Evolutionary conservation across 2,888 invertebrate genomes (phyloP).

Genomic region (Drosophila lacicola): DNA sequence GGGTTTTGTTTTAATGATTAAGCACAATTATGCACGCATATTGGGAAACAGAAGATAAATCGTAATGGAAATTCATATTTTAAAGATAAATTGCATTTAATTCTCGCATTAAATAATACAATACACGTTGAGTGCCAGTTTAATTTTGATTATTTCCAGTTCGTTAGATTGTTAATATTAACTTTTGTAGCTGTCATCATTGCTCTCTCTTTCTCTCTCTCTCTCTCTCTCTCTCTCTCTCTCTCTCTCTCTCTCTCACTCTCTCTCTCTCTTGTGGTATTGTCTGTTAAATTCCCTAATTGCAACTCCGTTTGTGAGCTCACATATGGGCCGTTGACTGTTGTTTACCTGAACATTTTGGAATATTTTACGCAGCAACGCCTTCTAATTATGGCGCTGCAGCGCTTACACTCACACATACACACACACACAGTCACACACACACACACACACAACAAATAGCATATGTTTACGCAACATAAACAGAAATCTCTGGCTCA

Average conservation of each 20-base stretch:
- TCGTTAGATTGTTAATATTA: conserved; percentile 27
- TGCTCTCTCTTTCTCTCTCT: too few relatives aligned
- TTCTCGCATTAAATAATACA: neutral
- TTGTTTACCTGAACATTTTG: conserved; percentile 52
- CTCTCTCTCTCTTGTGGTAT: neutral
- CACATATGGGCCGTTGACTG: conserved; percentile 5
- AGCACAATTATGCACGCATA: conserved; percentile 22
- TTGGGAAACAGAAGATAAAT: conserved; percentile 13
- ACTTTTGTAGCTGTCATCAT: too few relatives aligned
- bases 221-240: too few relatives aligned
- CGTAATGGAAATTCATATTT: conserved; percentile 17
- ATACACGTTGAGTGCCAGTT: neutral
- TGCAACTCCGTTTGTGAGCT: conserved; percentile 24
- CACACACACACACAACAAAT: neutral
- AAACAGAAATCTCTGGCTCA: conserved; percentile 36
- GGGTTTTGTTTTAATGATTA: conserved; percentile 33
- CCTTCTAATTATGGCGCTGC: conserved; percentile 58
- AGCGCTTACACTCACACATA: conserved; percentile 3
- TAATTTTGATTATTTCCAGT: conserved; percentile 15
- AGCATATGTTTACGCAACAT: conserved; percentile 46
- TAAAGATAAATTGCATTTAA: conserved; percentile 1
- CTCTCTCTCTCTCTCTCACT: too few relatives aligned
- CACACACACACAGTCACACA: neutral
- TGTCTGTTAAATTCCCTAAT: conserved; percentile 42
- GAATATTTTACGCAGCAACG: conserved; percentile 54